Evolutionary conservation across 2,888 invertebrate species (phyloP).

Genomic region (Acronicta psi): DNA sequence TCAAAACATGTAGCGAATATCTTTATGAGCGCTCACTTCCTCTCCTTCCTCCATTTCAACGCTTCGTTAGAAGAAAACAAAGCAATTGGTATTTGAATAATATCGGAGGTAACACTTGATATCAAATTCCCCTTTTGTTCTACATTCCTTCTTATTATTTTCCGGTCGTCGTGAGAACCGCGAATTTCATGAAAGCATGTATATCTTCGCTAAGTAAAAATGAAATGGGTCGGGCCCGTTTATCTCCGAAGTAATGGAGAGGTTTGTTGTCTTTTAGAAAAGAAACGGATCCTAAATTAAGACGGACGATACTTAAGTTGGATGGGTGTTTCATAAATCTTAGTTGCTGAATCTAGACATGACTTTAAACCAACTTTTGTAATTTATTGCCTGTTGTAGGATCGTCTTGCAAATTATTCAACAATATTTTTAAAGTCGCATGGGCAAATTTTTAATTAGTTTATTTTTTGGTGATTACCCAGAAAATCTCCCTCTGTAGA

Average conservation of each 20-base stretch:
- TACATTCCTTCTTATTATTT: slow-evolving; percentile 63
- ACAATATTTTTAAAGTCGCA: too few species aligned
- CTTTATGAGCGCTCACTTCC: slow-evolving; percentile 55
- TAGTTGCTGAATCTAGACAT: slow-evolving; percentile 3
- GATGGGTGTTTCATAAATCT: slow-evolving; percentile 17
- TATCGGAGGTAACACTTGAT: slow-evolving; percentile 64
- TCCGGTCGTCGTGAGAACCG: slow-evolving; percentile 62
- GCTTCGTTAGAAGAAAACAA: slow-evolving; percentile 65
- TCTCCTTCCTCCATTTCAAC: slow-evolving; percentile 49
- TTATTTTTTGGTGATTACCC: too few species aligned
- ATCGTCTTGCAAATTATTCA: neutral
- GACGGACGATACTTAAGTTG: slow-evolving; percentile 19
- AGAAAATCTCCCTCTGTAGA: too few species aligned
- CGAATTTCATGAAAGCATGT: slow-evolving; percentile 57
- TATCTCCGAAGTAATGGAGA: slow-evolving; percentile 35
- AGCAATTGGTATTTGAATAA: slow-evolving; percentile 65
- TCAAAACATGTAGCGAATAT: slow-evolving; percentile 50
- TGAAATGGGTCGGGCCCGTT: slow-evolving; percentile 40
- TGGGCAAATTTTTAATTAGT: neutral
- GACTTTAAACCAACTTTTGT: neutral
- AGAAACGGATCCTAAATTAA: slow-evolving; percentile 34
- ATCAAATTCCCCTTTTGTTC: slow-evolving; percentile 58
- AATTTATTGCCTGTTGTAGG: neutral
- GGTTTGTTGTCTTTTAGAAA: slow-evolving; percentile 24
- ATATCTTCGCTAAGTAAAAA: slow-evolving; percentile 50